Conservation (phyloP, 2,113 vertebrate species). For the Artemisiospiza belli region DNA sequence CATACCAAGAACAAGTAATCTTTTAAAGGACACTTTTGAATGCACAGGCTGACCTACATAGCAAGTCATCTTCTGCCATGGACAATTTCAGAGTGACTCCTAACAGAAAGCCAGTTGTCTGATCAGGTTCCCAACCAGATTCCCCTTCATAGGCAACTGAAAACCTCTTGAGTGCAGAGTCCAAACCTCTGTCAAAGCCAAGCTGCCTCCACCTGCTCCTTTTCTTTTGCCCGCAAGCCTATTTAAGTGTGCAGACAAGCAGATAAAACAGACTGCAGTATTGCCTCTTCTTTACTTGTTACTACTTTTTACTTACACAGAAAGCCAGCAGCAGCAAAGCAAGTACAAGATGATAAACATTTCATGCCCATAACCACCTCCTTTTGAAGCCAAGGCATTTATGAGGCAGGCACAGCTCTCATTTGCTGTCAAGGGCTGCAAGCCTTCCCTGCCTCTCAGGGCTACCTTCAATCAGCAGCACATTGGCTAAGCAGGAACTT, state of each 20-base stretch:
- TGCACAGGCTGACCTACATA: not conserved
- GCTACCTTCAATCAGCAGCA: not conserved
- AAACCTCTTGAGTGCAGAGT: not conserved
- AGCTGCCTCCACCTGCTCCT: not conserved
- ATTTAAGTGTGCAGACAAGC: not conserved
- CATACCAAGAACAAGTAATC: not conserved
- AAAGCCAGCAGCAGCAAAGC: conserved; percentile 25
- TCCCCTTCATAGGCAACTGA: not conserved
- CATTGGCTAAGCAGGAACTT: not conserved
- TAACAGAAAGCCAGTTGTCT: not conserved
- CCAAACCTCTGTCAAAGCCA: not conserved
- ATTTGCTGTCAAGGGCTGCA: not conserved
- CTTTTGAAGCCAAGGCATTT: conserved; percentile 28
- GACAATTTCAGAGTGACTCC: not conserved
- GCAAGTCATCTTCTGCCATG: not conserved
- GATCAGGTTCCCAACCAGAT: not conserved
- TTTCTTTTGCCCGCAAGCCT: not conserved
- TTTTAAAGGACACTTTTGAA: not conserved
- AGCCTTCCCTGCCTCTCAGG: conserved; percentile 20
- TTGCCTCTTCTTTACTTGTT: not conserved
- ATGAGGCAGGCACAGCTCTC: not conserved
- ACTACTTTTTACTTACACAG: not conserved
- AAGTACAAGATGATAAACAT: conserved; percentile 22
- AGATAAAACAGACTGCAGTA: not conserved
- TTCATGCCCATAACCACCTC: conserved; percentile 18